phyloP scores from a whole-genome alignment of 23 tunicate genomes.

The Aplidium turbinatum region DNA sequence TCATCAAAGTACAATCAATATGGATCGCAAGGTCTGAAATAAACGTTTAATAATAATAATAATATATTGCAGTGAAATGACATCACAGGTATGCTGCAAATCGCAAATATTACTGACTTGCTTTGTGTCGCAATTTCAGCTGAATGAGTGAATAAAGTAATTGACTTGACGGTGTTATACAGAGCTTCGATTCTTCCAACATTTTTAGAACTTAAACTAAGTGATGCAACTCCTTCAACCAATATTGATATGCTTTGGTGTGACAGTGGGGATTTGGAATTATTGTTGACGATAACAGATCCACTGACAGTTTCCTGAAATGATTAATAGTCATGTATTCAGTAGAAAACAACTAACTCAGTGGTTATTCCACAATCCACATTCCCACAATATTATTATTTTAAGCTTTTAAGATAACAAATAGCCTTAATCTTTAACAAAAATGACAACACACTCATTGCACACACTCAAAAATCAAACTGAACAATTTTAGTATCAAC shows the following conservation, averaged over 20 bases:
- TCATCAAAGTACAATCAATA: too few relatives aligned
- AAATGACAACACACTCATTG: too few relatives aligned
- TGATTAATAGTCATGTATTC: not conserved
- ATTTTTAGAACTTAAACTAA: constrained; percentile 76
- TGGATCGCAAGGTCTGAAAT: too few relatives aligned
- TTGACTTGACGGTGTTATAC: constrained; percentile 72
- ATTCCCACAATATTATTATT: not conserved
- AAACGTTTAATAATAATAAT: too few relatives aligned
- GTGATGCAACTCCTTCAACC: constrained; percentile 61
- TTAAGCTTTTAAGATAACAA: too few relatives aligned
- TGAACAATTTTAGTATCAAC: too few relatives aligned
- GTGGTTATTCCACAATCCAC: not conserved
- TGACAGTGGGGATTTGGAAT: constrained; percentile 42
- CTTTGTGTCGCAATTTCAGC: constrained; percentile 61
- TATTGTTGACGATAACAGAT: constrained; percentile 36
- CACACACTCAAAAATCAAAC: too few relatives aligned
- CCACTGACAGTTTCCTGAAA: constrained; percentile 76
- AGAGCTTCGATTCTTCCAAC: constrained; percentile 85
- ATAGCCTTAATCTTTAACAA: too few relatives aligned
- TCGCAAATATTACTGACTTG: constrained; percentile 52
- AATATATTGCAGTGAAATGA: not conserved
- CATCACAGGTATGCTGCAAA: not conserved
- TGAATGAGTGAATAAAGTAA: constrained; percentile 46
- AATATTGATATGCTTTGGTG: constrained; percentile 65
- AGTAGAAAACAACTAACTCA: not conserved